These are phyloP conservation scores for Caenorhabditis latens DNA, from an alignment of 1,140 invertebrate genomes.

Conservation along the genomic window DNA sequence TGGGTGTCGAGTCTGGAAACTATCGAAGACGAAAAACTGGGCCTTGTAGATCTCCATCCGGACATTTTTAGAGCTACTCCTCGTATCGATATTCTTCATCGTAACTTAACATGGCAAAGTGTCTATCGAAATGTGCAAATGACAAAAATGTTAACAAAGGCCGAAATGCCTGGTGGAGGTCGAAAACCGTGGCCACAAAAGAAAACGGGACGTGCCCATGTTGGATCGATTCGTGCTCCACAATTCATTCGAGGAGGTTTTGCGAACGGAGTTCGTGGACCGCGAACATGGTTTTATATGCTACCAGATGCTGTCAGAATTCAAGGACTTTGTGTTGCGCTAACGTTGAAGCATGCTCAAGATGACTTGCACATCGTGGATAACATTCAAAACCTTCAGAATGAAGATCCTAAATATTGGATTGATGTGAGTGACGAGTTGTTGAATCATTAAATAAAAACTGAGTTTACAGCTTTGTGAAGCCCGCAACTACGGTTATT, in stretches of 20 bases:
- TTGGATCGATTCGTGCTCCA: slow-evolving; percentile 91
- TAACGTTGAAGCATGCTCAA: slow-evolving; percentile 91
- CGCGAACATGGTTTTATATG: slow-evolving; percentile 92
- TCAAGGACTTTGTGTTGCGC: slow-evolving; percentile 84
- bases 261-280: slow-evolving; percentile 89
- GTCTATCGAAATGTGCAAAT: slow-evolving; percentile 86
- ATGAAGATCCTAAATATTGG: slow-evolving; percentile 33
- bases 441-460: not conserved
- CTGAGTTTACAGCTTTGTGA: slow-evolving; percentile 78
- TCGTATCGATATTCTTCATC: slow-evolving; percentile 88
- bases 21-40: slow-evolving; percentile 85
- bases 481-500: slow-evolving; percentile 91
- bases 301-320: slow-evolving; percentile 85
- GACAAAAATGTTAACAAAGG: slow-evolving; percentile 83
- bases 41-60: slow-evolving; percentile 89
- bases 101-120: slow-evolving; percentile 89
- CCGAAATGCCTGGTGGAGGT: slow-evolving; percentile 88
- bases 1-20: slow-evolving; percentile 84
- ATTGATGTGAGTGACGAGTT: slow-evolving; percentile 10
- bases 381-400: slow-evolving; percentile 78
- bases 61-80: slow-evolving; percentile 73
- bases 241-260: slow-evolving; percentile 84
- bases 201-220: slow-evolving; percentile 87
- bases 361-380: slow-evolving; percentile 94
- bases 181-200: slow-evolving; percentile 85